Base-by-base conservation (phyloP, 2,888 invertebrate species). In the Tinea trinotella region DNA sequence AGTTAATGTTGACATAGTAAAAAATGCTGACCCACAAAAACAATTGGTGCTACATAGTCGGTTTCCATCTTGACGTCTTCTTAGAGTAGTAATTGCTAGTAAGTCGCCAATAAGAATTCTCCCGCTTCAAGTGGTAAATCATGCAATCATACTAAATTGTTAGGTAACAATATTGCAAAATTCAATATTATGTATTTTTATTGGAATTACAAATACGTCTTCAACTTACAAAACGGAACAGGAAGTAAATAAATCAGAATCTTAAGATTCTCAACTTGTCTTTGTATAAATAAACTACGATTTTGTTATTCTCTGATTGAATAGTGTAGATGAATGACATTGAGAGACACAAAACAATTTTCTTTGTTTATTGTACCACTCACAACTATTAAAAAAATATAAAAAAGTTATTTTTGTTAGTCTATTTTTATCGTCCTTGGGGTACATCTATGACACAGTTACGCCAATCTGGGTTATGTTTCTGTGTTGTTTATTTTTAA, bases 381-480 rank as follows among this genome's bases (percentile, higher is more conserved):
- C n/a, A n/a, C 7, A 30, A 30, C 30, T 30, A 30, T 4, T 30
- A 30, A 30, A 30, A n/a, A n/a, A n/a, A n/a, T n/a, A 24, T 24
- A 7, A 24, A 24, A 24, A 24, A 24, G 24, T 9, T 36, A 36
- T 36, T 46, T 19, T 46, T 19, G 3, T 1, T 46, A n/a, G 7
- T 17, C 46, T 46, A 46, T 46, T 46, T 46, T 46, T 17, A 19
- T 19, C 46, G 19, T 19, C 19, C 19, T 19, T 19, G 19, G 46
- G 40, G 12, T 12, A 40, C 40, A 15, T 9, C n/a, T 46, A 46
- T 46, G 46, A 46, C 46, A 46, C 10, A 46, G 3, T 46, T 19
- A 46, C 46, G n/a, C 46, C 46, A 10, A 46, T 46, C 46, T 46
- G 17, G 46, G 46, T 46, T 40, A 40, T 40, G 40, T n/a, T n/a